A percentile compares a stretch with the other conserved stretches of the same genome.
phyloP scores from a whole-genome alignment of 2,888 invertebrate genomes.

The Capitulum mitella region DNA sequence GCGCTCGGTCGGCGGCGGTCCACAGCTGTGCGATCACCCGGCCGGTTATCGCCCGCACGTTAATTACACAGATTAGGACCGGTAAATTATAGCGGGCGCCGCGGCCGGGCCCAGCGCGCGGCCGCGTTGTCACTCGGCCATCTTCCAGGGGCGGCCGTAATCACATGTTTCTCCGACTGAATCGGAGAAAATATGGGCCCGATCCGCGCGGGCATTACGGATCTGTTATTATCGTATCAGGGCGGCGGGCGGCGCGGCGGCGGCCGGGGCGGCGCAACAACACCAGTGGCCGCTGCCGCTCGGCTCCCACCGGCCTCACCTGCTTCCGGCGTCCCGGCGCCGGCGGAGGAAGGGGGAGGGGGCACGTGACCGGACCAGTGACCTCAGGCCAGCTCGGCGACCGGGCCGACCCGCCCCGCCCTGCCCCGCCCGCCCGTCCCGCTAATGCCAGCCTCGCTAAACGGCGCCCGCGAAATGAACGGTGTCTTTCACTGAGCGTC shows the following conservation, averaged over 20 bases:
- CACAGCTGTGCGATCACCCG: neutral
- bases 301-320: neutral
- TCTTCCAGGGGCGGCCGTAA: neutral
- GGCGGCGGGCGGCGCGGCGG: neutral
- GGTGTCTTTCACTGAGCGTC: neutral
- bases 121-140: neutral
- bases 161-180: conserved; percentile 24
- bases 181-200: neutral
- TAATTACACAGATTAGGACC: conserved; percentile 17
- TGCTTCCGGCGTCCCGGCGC: neutral
- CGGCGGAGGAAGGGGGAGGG: neutral
- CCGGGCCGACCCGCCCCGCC: neutral
- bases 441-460: neutral
- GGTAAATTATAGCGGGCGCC: neutral
- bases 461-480: neutral
- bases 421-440: neutral
- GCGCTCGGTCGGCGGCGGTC: neutral
- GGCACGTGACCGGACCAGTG: neutral
- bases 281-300: neutral
- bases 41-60: conserved; percentile 8
- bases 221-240: conserved; percentile 23
- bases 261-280: neutral
- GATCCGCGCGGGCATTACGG: neutral
- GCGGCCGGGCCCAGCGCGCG: neutral
- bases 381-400: neutral